These are phyloP conservation scores for Eristalinus aeneus DNA, from an alignment of 2,888 invertebrate species.

Conservation along the genomic window DNA sequence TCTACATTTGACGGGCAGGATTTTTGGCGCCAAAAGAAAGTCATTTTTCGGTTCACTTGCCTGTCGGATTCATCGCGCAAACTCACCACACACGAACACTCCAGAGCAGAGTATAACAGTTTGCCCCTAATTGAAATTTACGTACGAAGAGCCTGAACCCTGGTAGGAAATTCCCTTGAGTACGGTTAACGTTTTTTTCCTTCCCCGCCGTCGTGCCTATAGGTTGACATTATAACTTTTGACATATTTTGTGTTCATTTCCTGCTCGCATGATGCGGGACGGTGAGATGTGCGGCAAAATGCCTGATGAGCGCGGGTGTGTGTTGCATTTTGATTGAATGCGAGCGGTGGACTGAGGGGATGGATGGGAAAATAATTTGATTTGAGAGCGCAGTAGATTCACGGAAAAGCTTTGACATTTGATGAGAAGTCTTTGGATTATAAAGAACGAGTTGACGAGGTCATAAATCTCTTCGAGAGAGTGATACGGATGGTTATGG, in stretches of 20 bases:
- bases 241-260: background rate
- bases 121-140: constrained; percentile 35
- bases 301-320: background rate
- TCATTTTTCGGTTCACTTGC: background rate
- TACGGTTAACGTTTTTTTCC: constrained; percentile 32
- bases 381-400: constrained; percentile 21
- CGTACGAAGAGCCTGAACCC: constrained; percentile 46
- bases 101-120: background rate
- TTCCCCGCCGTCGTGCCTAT: background rate
- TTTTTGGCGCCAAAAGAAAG: background rate
- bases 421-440: background rate
- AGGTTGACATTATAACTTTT: background rate
- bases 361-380: constrained; percentile 23
- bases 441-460: background rate
- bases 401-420: constrained; percentile 24
- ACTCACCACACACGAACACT: background rate
- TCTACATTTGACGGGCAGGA: too few species aligned
- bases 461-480: background rate
- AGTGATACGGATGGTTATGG: background rate
- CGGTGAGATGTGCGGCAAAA: background rate
- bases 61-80: background rate
- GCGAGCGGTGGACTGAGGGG: background rate
- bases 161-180: constrained; percentile 37
- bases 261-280: background rate
- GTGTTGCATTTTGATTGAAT: background rate